Evolutionary conservation across 2,888 invertebrate genomes (phyloP).

Genomic region (Acanthosepion esculentum): DNA sequence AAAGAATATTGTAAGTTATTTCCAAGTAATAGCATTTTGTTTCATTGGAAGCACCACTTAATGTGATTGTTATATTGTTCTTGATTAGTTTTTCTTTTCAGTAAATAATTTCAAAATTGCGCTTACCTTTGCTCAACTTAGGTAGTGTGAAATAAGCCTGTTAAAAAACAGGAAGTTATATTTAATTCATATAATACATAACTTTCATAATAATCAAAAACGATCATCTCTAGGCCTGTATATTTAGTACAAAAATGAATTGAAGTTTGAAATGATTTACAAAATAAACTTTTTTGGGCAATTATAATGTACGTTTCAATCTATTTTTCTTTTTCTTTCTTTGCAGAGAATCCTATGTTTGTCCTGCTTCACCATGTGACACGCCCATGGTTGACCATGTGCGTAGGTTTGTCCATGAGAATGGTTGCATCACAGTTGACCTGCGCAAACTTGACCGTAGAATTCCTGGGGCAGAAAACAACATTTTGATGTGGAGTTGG

Average conservation of each 20-base stretch:
- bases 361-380: conserved; percentile 86
- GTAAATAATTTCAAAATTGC: background rate
- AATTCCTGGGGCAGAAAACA: conserved; percentile 75
- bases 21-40: no score
- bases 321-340: background rate
- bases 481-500: conserved; percentile 88
- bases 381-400: conserved; percentile 91
- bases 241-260: background rate
- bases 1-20: no score
- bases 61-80: background rate
- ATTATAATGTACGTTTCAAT: background rate
- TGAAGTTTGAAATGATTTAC: background rate
- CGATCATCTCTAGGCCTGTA: background rate
- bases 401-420: conserved; percentile 91
- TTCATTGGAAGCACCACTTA: background rate
- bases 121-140: background rate
- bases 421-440: conserved; percentile 85
- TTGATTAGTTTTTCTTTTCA: background rate
- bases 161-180: background rate
- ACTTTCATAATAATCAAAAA: background rate
- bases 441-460: conserved; percentile 77
- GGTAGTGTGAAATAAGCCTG: background rate
- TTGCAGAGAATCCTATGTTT: conserved; percentile 84
- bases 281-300: background rate
- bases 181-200: background rate